These are phyloP conservation scores for Myotis yumanensis DNA, from an alignment of 2,113 vertebrate species.

Conservation along the genomic window DNA sequence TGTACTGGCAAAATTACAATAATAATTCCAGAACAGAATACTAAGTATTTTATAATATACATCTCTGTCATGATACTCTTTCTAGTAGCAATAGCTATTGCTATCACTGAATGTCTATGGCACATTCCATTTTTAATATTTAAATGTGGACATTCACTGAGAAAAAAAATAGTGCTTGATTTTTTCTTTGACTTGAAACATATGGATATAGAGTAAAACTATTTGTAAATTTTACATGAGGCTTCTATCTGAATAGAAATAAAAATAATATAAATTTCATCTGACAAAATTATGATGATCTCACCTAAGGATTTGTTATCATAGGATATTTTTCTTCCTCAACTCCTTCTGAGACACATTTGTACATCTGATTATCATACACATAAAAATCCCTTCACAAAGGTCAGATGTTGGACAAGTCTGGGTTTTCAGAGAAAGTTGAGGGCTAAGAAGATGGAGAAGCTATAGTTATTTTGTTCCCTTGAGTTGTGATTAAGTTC, in stretches of 20 bases:
- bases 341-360: background rate
- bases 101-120: background rate
- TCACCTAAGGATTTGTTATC: background rate
- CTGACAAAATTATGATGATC: background rate
- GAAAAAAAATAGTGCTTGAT: background rate
- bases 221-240: background rate
- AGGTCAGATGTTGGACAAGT: background rate
- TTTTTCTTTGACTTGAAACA: background rate
- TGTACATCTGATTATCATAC: background rate
- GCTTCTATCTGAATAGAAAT: background rate
- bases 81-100: background rate
- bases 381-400: background rate
- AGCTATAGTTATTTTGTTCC: background rate
- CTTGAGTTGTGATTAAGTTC: background rate
- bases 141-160: background rate
- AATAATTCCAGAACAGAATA: background rate
- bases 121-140: background rate
- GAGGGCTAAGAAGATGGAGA: background rate
- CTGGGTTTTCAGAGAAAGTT: background rate
- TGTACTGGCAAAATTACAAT: background rate
- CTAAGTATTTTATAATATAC: background rate
- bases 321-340: background rate
- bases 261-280: background rate
- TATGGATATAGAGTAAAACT: background rate
- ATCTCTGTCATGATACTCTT: background rate